Percentiles rank a stretch among this genome's conserved stretches.
Conservation (phyloP, 2,888 invertebrate genomes). For the Bellardia pandia region DNA sequence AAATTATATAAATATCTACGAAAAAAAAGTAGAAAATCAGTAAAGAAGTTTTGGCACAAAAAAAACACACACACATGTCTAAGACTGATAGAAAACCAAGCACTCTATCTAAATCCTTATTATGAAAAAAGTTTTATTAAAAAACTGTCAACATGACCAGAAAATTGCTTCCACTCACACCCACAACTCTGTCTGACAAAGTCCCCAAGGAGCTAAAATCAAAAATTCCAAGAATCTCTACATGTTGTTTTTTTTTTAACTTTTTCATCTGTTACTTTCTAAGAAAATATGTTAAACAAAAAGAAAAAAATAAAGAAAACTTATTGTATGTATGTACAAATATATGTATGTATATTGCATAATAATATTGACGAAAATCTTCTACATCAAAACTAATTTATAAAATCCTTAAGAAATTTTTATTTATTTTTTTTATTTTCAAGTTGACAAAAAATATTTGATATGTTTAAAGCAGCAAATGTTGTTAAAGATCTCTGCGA, state of each 20-base stretch:
- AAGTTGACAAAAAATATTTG: slow-evolving; percentile 32
- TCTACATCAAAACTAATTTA: slow-evolving; percentile 69
- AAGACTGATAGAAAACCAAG: neutral
- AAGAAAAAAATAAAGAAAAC: slow-evolving; percentile 14
- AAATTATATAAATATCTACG: neutral
- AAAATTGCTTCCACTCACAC: neutral
- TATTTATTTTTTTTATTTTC: no score
- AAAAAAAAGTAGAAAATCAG: neutral
- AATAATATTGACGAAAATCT: slow-evolving; percentile 63
- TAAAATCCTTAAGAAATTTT: slow-evolving; percentile 58
- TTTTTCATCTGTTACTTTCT: slow-evolving; percentile 2
- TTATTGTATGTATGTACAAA: no score
- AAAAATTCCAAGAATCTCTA: slow-evolving; percentile 69
- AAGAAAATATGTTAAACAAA: neutral
- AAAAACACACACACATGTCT: neutral
- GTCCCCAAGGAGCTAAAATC: slow-evolving; percentile 68
- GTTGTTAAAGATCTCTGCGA: neutral
- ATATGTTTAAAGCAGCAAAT: slow-evolving; percentile 26
- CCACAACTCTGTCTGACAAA: slow-evolving; percentile 23
- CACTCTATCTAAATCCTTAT: neutral
- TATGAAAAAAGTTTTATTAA: slow-evolving; percentile 63
- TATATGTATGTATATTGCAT: no score
- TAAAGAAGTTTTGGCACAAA: neutral
- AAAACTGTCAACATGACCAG: slow-evolving; percentile 71
- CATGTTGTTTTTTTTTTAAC: slow-evolving; percentile 1